Base-by-base conservation (phyloP, 2,888 invertebrate genomes). In the Eupithecia abbreviata region DNA sequence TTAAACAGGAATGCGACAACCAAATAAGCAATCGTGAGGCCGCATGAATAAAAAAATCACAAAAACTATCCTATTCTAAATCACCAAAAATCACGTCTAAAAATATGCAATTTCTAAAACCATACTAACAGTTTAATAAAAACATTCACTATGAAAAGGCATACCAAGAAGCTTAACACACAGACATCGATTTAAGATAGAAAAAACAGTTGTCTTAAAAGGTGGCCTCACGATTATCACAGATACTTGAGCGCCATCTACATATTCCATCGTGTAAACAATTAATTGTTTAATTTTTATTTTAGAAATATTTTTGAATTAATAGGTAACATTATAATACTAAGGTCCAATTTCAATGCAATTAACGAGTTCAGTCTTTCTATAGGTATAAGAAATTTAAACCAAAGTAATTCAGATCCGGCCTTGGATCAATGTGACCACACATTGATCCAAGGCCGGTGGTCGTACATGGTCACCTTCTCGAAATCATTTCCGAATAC, bases 21-120 rank as follows among this genome's bases (percentile, higher is more conserved):
- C 18, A 49, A 65, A 42, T 51, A 6, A 10, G 42, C 42, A 13
- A 75, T 72, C 75, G 68, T 68, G 72, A 75, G 68, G 62, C 75
- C 75, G 68, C 71, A 15, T 2, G 4, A 42, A 15, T 66, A 66
- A 42, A 30, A 30, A 15, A 66, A n/a, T 9, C n/a, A 58, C n/a
- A 3, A 66, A 42, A 41, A 42, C 41, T 66, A 42, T 66, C 66
- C 15, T 66, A 66, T 15, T 42, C 66, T 66, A 66, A 42, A 42
- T 42, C 42, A 66, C 42, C 6, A 66, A 42, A n/a, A n/a, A 55
- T 30, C 9, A 58, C n/a, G 18, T 42, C 66, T 15, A 42, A 66
- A 42, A 66, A 42, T 58, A 18, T 42, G 15, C 15, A 15, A 13
- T 7, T 42, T 66, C 9, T 7, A n/a, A 18, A 58, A 18, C n/a